Conservation (phyloP, 2,113 vertebrate genomes). For the Platycercus adscitus region DNA sequence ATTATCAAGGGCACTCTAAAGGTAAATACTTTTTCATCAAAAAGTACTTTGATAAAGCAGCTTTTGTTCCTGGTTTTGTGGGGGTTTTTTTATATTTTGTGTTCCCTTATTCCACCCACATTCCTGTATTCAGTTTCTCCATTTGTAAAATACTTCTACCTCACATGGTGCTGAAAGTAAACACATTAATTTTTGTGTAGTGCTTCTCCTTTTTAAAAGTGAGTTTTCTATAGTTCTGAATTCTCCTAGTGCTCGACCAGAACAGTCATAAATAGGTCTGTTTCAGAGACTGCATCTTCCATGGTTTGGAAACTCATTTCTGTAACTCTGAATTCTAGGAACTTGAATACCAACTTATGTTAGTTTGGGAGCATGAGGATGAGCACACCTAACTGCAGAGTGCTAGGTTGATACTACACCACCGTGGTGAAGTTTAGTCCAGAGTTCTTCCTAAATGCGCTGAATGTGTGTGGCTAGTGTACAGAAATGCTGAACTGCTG, state of each 20-base stretch:
- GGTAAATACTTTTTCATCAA: background rate
- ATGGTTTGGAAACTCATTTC: background rate
- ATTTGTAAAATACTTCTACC: constrained; percentile 2
- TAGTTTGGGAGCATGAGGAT: background rate
- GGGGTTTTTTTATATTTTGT: background rate
- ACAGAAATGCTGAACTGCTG: background rate
- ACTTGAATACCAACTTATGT: background rate
- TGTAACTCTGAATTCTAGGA: background rate
- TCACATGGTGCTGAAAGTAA: background rate
- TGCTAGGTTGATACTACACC: background rate
- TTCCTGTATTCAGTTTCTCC: background rate
- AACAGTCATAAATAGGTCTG: background rate
- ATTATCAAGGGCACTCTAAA: background rate
- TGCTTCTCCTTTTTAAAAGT: background rate
- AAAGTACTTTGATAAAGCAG: background rate
- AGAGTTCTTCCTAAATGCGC: background rate
- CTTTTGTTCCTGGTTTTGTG: background rate
- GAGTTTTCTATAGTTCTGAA: background rate
- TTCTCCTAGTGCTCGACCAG: background rate
- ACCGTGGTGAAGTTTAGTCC: background rate
- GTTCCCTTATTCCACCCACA: background rate
- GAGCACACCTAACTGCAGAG: background rate
- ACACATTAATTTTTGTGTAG: background rate
- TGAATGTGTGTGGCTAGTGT: background rate
- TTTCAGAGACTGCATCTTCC: background rate